Evolutionary conservation across 2,888 invertebrate genomes (phyloP).

Genomic region (Laothoe populi): DNA sequence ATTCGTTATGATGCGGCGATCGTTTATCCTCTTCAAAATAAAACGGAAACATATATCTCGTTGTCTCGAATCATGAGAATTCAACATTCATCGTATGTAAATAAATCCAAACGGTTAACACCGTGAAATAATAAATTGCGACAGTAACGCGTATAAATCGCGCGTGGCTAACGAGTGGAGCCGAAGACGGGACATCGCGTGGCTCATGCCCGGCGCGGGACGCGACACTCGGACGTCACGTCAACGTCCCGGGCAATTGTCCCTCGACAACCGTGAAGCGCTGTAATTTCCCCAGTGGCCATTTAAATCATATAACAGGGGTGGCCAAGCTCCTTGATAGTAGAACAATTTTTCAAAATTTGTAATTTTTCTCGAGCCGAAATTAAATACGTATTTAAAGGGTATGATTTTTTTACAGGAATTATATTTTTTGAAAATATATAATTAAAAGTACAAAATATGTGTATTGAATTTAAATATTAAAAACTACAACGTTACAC

Average conservation of each 20-base stretch:
- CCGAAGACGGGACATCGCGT: slow-evolving; percentile 33
- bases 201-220: neutral
- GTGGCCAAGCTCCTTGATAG: no score
- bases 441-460: no score
- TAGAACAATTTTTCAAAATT: no score
- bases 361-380: no score
- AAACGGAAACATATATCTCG: slow-evolving; percentile 21
- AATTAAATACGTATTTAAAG: no score
- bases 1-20: slow-evolving; percentile 13
- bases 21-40: slow-evolving; percentile 19
- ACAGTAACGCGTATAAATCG: slow-evolving; percentile 59
- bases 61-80: slow-evolving; percentile 18
- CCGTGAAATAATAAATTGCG: slow-evolving; percentile 35
- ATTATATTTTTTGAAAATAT: no score
- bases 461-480: no score
- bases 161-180: slow-evolving; percentile 54
- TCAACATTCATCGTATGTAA: slow-evolving; percentile 28
- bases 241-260: slow-evolving; percentile 4
- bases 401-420: no score
- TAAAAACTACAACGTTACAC: no score
- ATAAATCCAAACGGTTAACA: slow-evolving; percentile 23
- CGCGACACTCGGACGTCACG: neutral
- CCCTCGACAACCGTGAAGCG: slow-evolving; percentile 6
- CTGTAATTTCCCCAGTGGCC: neutral
- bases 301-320: no score